Evolutionary conservation across 2,113 vertebrate genomes (phyloP).

Genomic region (Stegastes partitus): DNA sequence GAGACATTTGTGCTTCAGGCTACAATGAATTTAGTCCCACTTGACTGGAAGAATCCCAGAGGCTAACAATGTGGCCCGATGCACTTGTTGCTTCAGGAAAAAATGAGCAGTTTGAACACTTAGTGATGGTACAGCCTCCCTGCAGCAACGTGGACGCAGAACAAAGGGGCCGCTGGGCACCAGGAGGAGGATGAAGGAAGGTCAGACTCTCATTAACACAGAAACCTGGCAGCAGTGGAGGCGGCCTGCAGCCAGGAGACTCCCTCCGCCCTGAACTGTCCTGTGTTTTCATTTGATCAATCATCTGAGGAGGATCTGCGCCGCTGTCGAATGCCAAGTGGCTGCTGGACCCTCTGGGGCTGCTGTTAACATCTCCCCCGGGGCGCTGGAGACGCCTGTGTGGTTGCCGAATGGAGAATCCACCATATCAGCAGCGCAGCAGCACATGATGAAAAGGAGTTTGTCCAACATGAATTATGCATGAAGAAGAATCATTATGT

Average conservation of each 20-base stretch:
- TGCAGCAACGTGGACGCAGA: not conserved
- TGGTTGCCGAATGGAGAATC: not conserved
- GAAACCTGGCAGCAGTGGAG: not conserved
- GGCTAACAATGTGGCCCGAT: not conserved
- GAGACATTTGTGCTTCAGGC: not conserved
- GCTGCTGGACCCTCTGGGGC: constrained; percentile 11
- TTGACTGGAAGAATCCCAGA: not conserved
- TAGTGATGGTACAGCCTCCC: not conserved
- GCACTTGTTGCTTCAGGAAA: not conserved
- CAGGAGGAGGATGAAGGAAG: not conserved
- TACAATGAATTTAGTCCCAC: not conserved
- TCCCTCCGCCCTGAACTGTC: not conserved
- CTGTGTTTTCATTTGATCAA: not conserved
- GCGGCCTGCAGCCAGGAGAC: constrained; percentile 9
- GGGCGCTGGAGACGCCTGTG: not conserved
- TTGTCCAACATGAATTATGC: not conserved
- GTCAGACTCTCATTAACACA: constrained; percentile 16
- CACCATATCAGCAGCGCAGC: no score
- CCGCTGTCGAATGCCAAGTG: not conserved
- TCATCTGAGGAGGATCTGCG: not conserved
- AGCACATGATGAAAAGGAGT: not conserved
- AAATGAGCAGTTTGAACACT: not conserved
- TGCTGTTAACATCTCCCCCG: not conserved
- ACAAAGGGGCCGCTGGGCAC: not conserved
- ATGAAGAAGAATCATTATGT: not conserved